Percentiles rank a stretch among this genome's conserved stretches.
phyloP scores from a whole-genome alignment of 2,797 vertebrate genomes.

The Falco novaeseelandiae region DNA sequence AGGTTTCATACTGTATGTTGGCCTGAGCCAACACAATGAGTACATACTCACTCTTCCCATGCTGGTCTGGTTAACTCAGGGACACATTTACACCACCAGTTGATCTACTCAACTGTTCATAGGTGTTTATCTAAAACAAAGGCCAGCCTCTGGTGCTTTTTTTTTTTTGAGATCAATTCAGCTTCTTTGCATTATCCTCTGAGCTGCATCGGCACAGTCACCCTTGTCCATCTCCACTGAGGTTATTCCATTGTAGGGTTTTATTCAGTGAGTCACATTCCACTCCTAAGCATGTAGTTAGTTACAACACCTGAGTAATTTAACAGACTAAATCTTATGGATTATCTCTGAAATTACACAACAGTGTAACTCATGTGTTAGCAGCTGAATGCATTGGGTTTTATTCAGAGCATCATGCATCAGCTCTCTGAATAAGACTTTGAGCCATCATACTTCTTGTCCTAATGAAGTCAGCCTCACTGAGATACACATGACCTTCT shows the following conservation, averaged over 20 bases:
- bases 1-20: too few relatives aligned
- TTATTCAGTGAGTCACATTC: background rate
- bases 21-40: too few relatives aligned
- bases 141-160: too few relatives aligned
- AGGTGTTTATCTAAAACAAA: too few relatives aligned
- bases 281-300: background rate
- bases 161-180: too few relatives aligned
- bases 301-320: background rate
- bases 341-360: background rate
- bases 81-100: too few relatives aligned
- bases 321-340: background rate
- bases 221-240: too few relatives aligned
- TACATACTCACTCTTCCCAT: too few relatives aligned
- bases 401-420: background rate
- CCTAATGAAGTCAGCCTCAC: background rate
- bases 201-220: too few relatives aligned
- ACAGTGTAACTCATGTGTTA: background rate
- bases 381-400: background rate
- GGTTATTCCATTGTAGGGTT: background rate
- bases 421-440: background rate
- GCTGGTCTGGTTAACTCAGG: too few relatives aligned
- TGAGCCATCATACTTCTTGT: background rate
- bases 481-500: background rate
- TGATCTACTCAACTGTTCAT: too few relatives aligned
- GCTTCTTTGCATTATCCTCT: too few relatives aligned